phyloP scores from a whole-genome alignment of 2,888 invertebrate genomes.

The Torymus texanus region DNA sequence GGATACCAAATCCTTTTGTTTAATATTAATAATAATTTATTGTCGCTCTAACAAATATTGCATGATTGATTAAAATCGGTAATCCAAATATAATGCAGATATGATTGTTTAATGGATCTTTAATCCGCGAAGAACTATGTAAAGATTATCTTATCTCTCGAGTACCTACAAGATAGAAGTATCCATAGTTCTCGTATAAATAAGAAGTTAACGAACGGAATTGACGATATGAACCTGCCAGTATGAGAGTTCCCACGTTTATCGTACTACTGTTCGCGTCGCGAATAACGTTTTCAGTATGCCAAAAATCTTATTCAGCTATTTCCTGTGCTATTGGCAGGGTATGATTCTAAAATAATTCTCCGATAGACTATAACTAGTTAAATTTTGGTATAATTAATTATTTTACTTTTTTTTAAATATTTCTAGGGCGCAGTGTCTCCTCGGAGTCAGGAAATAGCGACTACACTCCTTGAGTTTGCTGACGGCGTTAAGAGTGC shows the following conservation, averaged over 20 bases:
- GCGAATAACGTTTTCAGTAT: slow-evolving; percentile 1
- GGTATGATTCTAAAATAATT: slow-evolving; percentile 16
- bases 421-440: not conserved
- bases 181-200: slow-evolving; percentile 45
- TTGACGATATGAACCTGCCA: not conserved
- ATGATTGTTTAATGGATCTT: not conserved
- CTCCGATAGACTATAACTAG: too few species aligned
- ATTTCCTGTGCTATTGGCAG: slow-evolving; percentile 42
- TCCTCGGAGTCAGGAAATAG: not conserved
- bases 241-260: slow-evolving; percentile 27
- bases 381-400: too few species aligned
- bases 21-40: too few species aligned
- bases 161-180: slow-evolving; percentile 32
- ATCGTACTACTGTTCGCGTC: slow-evolving; percentile 17
- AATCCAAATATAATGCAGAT: not conserved
- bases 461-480: not conserved
- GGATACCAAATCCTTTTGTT: too few species aligned
- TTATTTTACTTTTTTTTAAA: not conserved
- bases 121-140: slow-evolving; percentile 26
- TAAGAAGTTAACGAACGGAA: slow-evolving; percentile 2
- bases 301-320: slow-evolving; percentile 4
- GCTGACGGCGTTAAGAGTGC: not conserved
- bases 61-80: not conserved
- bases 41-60: too few species aligned
- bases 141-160: slow-evolving; percentile 39